Evolutionary conservation across 1,140 invertebrate species (phyloP), one percentile per base, ranked within the genome.

Genomic region (Nasonia giraulti): DNA sequence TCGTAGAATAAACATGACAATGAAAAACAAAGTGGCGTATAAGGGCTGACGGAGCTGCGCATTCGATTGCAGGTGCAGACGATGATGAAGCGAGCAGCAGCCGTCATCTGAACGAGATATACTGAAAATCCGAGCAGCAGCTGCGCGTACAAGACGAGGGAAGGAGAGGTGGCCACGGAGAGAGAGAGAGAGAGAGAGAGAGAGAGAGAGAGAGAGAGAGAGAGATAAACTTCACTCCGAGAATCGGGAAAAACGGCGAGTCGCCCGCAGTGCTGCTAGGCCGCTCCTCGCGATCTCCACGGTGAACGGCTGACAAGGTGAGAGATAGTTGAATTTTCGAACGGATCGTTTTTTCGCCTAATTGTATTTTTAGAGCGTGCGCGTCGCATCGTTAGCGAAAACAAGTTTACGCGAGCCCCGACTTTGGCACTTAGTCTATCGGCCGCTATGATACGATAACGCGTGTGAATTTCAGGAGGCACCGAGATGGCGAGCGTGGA

Each of bases 401-500:
- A 37, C 33, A 37, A 37, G 33, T 37, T 33, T 2, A 33, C 5
- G 5, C 33, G 5, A 33, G 27, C 0, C 33, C 33, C 33, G 33
- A 33, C 0, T 37, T 37, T 37, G 33, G 33, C 33, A 6, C 33
- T 37, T 37, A 5, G 0, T 37, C 33, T 3, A 37, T 23, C 23
- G 33, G 27, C 27, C 27, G 27, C 27, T 27, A 27, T 27, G 27
- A 27, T 27, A 23, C 23, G 23, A 27, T 37, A 37, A 37, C 33
- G 33, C 33, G 40, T 40, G 5, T 44, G 10, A 44, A 0, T 62
- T 62, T 62, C 55, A 62, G 55, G 55, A 17, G 17, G 1, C 55
- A 20, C 17, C 17, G 17, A 17, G 17, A 92, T 92, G 91, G 88
- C 89, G 93, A 95, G 94, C 87, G 94, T 95, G 81, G 95, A 96